Conservation (phyloP, 2,888 invertebrate species). For the Orthosia gracilis region DNA sequence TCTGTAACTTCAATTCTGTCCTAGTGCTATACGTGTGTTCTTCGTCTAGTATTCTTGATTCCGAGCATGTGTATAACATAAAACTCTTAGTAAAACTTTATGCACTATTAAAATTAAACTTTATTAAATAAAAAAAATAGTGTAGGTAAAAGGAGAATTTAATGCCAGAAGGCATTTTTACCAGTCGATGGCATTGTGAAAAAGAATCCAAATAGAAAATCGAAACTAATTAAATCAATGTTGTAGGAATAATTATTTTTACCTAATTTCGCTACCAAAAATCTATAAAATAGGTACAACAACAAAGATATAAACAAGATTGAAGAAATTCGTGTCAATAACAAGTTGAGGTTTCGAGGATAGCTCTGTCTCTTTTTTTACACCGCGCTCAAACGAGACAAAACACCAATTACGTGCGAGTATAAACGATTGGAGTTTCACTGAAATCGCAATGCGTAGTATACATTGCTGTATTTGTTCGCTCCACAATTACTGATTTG, state of each 20-base stretch:
- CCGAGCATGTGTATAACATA: too few species aligned
- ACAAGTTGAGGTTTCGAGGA: slow-evolving; percentile 20
- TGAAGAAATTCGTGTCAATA: slow-evolving; percentile 41
- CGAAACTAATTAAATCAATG: background rate
- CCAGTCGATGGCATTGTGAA: too few species aligned
- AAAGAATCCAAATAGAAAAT: too few species aligned
- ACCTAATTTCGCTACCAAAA: background rate
- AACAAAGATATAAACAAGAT: slow-evolving; percentile 1
- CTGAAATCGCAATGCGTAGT: slow-evolving; percentile 6
- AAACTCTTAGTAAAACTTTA: too few species aligned
- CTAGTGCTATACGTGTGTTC: too few species aligned
- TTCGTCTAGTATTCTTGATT: too few species aligned
- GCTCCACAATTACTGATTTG: fast-evolving
- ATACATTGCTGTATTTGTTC: slow-evolving; percentile 61
- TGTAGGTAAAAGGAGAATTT: too few species aligned
- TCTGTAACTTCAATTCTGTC: too few species aligned
- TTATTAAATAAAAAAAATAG: too few species aligned
- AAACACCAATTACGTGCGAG: slow-evolving; percentile 26
- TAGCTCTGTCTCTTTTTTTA: slow-evolving; percentile 56
- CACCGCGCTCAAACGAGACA: slow-evolving; percentile 47
- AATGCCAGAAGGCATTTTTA: too few species aligned
- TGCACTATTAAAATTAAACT: too few species aligned
- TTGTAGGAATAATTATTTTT: background rate
- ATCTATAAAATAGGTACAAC: background rate
- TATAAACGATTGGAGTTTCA: background rate